Evolutionary conservation across 2,888 invertebrate species (phyloP).

Genomic region (Kryphioiulus occultus): DNA sequence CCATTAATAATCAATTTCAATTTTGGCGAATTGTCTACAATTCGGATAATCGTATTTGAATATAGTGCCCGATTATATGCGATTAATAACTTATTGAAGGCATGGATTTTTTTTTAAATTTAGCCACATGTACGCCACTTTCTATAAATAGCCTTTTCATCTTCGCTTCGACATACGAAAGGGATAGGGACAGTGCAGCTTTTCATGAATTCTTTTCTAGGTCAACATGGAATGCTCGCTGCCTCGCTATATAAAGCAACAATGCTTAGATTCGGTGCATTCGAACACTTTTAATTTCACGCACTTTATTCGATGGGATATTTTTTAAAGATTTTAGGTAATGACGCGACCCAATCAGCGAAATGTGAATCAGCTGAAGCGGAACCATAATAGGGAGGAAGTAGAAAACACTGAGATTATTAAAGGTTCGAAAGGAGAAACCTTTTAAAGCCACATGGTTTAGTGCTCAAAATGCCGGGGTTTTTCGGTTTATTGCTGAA

Average conservation of each 20-base stretch:
- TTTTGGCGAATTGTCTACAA: too few species aligned
- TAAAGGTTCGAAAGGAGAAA: background rate
- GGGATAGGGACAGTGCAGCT: background rate
- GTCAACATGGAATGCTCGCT: background rate
- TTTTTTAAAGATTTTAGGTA: background rate
- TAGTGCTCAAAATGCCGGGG: too few species aligned
- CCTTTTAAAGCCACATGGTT: too few species aligned
- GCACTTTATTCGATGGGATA: background rate
- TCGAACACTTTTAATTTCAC: background rate
- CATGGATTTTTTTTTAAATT: background rate
- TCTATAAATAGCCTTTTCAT: conserved; percentile 2
- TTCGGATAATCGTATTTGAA: too few species aligned
- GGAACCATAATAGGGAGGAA: conserved; percentile 16
- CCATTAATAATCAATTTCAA: background rate
- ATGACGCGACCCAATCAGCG: background rate
- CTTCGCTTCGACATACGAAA: background rate
- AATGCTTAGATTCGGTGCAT: background rate
- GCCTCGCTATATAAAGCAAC: background rate
- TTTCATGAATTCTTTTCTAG: conserved; percentile 18
- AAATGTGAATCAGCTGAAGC: conserved; percentile 7
- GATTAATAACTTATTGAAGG: background rate
- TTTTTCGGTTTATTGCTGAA: background rate
- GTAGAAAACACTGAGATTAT: background rate
- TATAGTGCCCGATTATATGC: background rate
- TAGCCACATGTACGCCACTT: background rate